phyloP scores from a whole-genome alignment of 1,140 invertebrate genomes.

The Drosophila insularis region DNA sequence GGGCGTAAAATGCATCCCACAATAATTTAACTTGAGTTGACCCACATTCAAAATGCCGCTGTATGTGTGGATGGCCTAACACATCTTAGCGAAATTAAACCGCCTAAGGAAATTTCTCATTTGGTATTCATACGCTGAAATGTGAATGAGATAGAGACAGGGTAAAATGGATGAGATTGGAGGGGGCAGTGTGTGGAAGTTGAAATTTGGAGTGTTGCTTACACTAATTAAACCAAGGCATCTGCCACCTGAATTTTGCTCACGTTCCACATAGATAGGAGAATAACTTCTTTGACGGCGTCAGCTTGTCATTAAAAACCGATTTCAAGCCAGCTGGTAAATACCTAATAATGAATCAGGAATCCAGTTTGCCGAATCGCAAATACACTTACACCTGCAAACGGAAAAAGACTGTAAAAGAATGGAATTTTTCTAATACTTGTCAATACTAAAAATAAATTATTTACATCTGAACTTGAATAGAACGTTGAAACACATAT shows the following conservation, averaged over 20 bases:
- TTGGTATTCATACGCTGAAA: slow-evolving; percentile 36
- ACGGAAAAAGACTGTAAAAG: background rate
- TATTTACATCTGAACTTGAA: too few relatives aligned
- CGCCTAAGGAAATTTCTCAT: slow-evolving; percentile 54
- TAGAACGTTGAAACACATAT: too few relatives aligned
- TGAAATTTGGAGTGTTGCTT: slow-evolving; percentile 15
- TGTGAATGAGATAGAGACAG: background rate
- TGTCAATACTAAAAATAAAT: too few relatives aligned
- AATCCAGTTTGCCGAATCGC: background rate
- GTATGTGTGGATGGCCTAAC: slow-evolving; percentile 27
- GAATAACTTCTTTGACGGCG: slow-evolving; percentile 32
- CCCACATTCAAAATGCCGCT: slow-evolving; percentile 39
- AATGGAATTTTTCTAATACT: too few relatives aligned
- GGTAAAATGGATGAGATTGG: background rate
- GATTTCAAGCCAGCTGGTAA: slow-evolving; percentile 37
- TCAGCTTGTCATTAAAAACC: slow-evolving; percentile 71
- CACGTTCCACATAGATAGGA: slow-evolving; percentile 52
- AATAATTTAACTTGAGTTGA: slow-evolving; percentile 49
- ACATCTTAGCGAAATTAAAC: slow-evolving; percentile 70
- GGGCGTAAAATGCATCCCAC: slow-evolving; percentile 26
- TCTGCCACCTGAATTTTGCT: slow-evolving; percentile 30
- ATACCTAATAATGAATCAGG: background rate
- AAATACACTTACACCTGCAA: background rate
- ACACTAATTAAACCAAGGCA: slow-evolving; percentile 61
- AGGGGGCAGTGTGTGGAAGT: background rate